Percentiles rank a stretch among this genome's conserved stretches.
phyloP scores from a whole-genome alignment of 2,888 invertebrate genomes.

The Ornithoptera priamus region DNA sequence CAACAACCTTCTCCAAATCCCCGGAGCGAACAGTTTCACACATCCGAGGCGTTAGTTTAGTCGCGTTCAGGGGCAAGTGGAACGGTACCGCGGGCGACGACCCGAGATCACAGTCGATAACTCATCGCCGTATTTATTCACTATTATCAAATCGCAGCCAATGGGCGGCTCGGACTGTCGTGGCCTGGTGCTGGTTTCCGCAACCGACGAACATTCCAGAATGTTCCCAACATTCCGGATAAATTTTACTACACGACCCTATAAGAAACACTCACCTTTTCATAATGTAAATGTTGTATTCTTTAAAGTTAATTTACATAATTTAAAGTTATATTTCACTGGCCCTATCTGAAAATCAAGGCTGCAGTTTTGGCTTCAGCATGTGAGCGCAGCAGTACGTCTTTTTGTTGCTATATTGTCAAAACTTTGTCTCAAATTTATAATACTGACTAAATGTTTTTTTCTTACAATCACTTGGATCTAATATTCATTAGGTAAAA shows the following conservation, averaged over 20 bases:
- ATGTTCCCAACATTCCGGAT: slow-evolving; percentile 3
- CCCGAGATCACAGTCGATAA: slow-evolving; percentile 74
- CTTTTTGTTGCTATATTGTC: too few relatives aligned
- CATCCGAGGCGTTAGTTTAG: slow-evolving; percentile 54
- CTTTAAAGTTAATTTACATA: too few relatives aligned
- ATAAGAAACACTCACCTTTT: too few relatives aligned
- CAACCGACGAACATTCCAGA: slow-evolving; percentile 17
- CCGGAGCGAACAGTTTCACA: slow-evolving; percentile 36
- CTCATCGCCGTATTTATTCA: slow-evolving; percentile 77
- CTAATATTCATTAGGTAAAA: too few relatives aligned
- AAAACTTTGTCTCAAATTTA: too few relatives aligned
- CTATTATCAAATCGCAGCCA: slow-evolving; percentile 65
- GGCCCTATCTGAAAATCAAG: too few relatives aligned
- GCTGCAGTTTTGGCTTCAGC: too few relatives aligned
- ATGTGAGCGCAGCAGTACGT: too few relatives aligned
- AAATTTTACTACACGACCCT: neutral
- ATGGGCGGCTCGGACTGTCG: slow-evolving; percentile 37
- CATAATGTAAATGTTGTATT: too few relatives aligned
- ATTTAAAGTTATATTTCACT: too few relatives aligned
- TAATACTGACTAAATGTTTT: too few relatives aligned
- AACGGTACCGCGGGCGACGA: slow-evolving; percentile 79
- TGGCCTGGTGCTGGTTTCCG: slow-evolving; percentile 27
- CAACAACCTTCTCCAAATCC: slow-evolving; percentile 45
- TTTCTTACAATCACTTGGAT: too few relatives aligned
- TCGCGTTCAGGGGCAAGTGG: slow-evolving; percentile 74